Percentiles rank a stretch among this genome's conserved stretches.
Conservation (phyloP, 2,888 invertebrate genomes). For the Camponotus fellah region DNA sequence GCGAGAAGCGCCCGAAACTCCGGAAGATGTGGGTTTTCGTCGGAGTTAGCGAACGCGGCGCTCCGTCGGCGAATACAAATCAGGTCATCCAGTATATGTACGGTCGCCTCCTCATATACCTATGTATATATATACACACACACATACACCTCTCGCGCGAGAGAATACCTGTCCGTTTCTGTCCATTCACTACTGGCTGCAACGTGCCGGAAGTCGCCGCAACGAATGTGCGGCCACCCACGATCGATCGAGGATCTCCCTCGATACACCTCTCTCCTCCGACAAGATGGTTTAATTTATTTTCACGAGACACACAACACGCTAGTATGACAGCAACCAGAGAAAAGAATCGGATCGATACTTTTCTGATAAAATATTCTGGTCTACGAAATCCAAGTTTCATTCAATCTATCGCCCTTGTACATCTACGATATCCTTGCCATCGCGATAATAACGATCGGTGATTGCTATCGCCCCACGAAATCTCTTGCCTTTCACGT, state of each 20-base stretch:
- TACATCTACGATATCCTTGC: not conserved
- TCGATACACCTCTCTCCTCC: not conserved
- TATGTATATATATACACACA: constrained; percentile 17
- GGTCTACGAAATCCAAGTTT: not conserved
- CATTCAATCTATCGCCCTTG: constrained; percentile 1
- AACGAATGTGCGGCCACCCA: constrained; percentile 57
- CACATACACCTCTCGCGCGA: not conserved
- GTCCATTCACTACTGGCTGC: constrained; percentile 31
- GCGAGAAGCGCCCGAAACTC: constrained; percentile 61
- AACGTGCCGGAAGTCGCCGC: constrained; percentile 60
- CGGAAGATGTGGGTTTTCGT: constrained; percentile 76
- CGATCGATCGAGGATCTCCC: constrained; percentile 65
- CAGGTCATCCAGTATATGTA: constrained; percentile 62
- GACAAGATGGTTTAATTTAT: constrained; percentile 32
- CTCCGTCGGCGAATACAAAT: constrained; percentile 75
- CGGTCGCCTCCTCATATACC: not conserved
- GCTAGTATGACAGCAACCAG: not conserved
- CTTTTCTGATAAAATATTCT: not conserved
- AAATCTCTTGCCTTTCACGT: constrained; percentile 35
- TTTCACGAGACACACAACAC: not conserved
- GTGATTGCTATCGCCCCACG: constrained; percentile 2
- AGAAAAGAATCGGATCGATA: not conserved
- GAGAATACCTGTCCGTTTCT: constrained; percentile 61
- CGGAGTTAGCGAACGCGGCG: constrained; percentile 74
- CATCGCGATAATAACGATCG: constrained; percentile 31